A percentile compares a stretch with the other conserved stretches of the same genome.
phyloP scores from a whole-genome alignment of 2,888 invertebrate species.

The Drosophila meridionalis region DNA sequence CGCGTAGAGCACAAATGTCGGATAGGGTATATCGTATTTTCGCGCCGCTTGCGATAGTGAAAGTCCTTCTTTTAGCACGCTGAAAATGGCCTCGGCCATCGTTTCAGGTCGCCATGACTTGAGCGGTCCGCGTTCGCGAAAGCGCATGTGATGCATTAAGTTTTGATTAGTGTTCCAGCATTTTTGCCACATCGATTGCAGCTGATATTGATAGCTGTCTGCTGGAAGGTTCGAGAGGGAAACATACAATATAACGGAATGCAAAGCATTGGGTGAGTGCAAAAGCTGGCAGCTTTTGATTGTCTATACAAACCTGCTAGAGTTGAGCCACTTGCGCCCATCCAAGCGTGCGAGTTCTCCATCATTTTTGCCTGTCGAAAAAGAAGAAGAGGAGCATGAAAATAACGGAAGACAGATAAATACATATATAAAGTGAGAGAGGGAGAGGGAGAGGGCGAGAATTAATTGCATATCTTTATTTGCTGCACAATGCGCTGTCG shows the following conservation, averaged over 20 bases:
- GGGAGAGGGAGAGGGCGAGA: slow-evolving; percentile 22
- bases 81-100: slow-evolving; percentile 97
- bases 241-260: slow-evolving; percentile 15
- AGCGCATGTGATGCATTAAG: slow-evolving; percentile 94
- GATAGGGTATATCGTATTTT: slow-evolving; percentile 97
- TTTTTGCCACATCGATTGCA: slow-evolving; percentile 98
- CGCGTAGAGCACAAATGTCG: slow-evolving; percentile 96
- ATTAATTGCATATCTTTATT: slow-evolving; percentile 72
- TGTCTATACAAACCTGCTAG: slow-evolving; percentile 91
- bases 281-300: not conserved
- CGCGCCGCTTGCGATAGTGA: slow-evolving; percentile 95
- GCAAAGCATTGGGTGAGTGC: slow-evolving; percentile 23
- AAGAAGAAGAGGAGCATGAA: not conserved
- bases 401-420: slow-evolving; percentile 13
- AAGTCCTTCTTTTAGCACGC: slow-evolving; percentile 95
- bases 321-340: slow-evolving; percentile 93
- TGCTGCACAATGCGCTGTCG: slow-evolving; percentile 58
- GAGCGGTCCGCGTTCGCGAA: slow-evolving; percentile 95
- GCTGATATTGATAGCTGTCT: slow-evolving; percentile 97
- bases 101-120: slow-evolving; percentile 98
- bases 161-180: slow-evolving; percentile 98
- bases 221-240: slow-evolving; percentile 77
- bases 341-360: slow-evolving; percentile 96
- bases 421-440: not conserved
- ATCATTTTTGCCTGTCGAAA: slow-evolving; percentile 94